Evolutionary conservation across 2,888 invertebrate species (phyloP).

Genomic region (Imbricaverruca yamaguchii): DNA sequence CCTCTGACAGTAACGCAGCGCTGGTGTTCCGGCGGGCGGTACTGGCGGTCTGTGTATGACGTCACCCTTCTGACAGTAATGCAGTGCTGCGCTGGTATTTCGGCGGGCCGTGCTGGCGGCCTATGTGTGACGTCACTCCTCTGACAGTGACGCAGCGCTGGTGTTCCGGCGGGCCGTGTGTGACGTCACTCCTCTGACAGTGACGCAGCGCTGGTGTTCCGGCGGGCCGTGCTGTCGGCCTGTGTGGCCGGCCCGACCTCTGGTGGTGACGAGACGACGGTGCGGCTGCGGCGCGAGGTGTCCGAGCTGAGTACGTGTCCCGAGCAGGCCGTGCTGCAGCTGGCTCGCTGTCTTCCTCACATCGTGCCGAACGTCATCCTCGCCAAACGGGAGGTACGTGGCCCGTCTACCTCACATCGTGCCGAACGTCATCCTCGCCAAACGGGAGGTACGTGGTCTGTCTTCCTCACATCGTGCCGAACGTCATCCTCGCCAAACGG

Average conservation of each 20-base stretch:
- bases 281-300: conserved; percentile 41
- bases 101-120: conserved; percentile 51
- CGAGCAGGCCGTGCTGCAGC: conserved; percentile 44
- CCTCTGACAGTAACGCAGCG: no score
- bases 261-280: conserved; percentile 35
- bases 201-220: conserved; percentile 50
- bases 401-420: no score
- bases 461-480: no score
- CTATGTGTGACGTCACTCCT: no score
- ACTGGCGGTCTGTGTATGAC: no score
- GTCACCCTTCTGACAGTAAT: conserved; percentile 47
- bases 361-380: conserved; percentile 61
- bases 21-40: conserved; percentile 50
- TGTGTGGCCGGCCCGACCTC: conserved; percentile 44
- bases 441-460: no score
- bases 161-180: conserved; percentile 51
- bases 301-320: conserved; percentile 34
- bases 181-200: conserved; percentile 47
- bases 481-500: no score
- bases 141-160: conserved; percentile 46
- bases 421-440: no score
- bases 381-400: conserved; percentile 53
- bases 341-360: conserved; percentile 52
- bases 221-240: conserved; percentile 48
- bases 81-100: conserved; percentile 49